These are phyloP conservation scores for Xestobium rufovillosum DNA, from an alignment of 2,888 invertebrate genomes.

Conservation along the genomic window DNA sequence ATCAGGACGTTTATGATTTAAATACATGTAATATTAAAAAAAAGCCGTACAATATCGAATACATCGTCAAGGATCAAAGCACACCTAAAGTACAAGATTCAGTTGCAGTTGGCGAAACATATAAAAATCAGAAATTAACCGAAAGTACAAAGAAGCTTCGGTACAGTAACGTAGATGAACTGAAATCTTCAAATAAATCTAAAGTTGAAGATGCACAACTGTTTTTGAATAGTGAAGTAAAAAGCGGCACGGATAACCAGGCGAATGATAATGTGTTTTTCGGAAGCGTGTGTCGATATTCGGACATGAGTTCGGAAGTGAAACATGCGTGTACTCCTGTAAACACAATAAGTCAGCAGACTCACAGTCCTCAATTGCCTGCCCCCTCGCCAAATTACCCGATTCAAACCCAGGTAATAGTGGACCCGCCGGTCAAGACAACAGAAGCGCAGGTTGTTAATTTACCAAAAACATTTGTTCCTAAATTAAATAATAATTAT, in stretches of 20 bases:
- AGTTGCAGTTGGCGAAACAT: not conserved
- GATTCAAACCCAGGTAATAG: conserved; percentile 29
- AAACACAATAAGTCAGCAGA: conserved; percentile 29
- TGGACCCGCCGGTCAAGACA: conserved; percentile 14
- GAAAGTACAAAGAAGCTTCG: conserved; percentile 12
- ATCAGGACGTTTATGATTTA: no score
- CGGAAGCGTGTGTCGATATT: conserved; percentile 19
- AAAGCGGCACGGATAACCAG: no score
- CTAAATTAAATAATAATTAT: conserved; percentile 36
- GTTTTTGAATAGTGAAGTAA: not conserved
- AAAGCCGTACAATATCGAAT: conserved; percentile 26
- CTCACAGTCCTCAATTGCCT: conserved; percentile 39
- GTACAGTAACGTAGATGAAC: conserved; percentile 15
- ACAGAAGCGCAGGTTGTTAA: conserved; percentile 19
- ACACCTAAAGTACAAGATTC: not conserved
- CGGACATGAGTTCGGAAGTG: conserved; percentile 34
- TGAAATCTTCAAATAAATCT: not conserved
- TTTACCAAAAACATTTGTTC: conserved; percentile 34
- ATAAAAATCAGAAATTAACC: no score
- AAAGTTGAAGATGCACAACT: not conserved
- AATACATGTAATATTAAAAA: no score
- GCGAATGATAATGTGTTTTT: not conserved
- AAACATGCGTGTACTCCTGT: conserved; percentile 38
- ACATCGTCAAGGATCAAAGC: conserved; percentile 22
- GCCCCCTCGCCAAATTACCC: conserved; percentile 40